Evolutionary conservation across 2,797 vertebrate genomes (phyloP), one percentile per base, ranked within the genome.

Genomic region (Eulemur mongoz): DNA sequence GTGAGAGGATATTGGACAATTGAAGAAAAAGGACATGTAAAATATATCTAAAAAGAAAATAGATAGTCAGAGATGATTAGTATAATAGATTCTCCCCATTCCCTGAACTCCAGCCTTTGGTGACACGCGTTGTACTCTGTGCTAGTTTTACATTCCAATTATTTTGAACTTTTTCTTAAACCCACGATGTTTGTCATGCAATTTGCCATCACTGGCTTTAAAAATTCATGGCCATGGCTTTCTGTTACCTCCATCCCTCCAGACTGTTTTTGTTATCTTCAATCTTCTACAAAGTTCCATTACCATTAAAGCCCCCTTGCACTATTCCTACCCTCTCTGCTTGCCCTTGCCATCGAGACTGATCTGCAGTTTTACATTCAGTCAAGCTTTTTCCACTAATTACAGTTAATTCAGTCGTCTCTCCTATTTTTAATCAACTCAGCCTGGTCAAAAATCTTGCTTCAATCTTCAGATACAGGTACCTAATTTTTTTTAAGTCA

Each of bases 371-470:
- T 91, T 88, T 15, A 73, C 22, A 27, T 14, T 78, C 12, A 61
- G 35, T 10, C 43, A 93, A 54, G 14, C 0, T 7, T 82, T 59
- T 52, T 4, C 1, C 0, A 4, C 30, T 90, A 15, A 59, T 92
- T 97, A 5, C 76, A 63, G 52, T 79, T 86, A 86, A 83, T 61
- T 92, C 7, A 85, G 4, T 54, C 2, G 12, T 89, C 50, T 78
- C 2, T 67, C 27, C 57, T 73, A 72, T 63, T 52, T 69, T 84
- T 82, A 87, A 30, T 69, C 9, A 63, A 50, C 32, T 79, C 20
- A 69, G 30, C 2, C 6, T 88, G 17, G 4, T 59, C 25, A 25
- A 84, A 80, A 79, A 63, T 54, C 1, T 79, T 67, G 4, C 40
- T 79, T 69, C 50, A 12, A 78, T 73, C 8, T 38, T 84, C 8